Conservation (phyloP, 2,888 invertebrate genomes). For the Macrosiphum euphorbiae region DNA sequence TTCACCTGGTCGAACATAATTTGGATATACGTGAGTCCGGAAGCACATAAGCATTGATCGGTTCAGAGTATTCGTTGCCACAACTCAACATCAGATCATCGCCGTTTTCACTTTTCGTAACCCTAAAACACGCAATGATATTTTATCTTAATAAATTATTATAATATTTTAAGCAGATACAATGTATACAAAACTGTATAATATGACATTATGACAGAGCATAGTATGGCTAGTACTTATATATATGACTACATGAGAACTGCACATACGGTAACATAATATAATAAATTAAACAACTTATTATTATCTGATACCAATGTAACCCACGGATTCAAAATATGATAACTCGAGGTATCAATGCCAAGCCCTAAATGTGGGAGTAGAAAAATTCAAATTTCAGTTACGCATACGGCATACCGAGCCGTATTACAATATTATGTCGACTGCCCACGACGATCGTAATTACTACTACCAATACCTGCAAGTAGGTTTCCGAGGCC, state of each 20-base stretch:
- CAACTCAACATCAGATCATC: constrained; percentile 52
- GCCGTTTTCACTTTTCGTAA: constrained; percentile 26
- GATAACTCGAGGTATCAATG: neutral
- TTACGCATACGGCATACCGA: neutral
- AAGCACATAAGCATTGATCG: constrained; percentile 49
- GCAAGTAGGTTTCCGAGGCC: constrained; percentile 42
- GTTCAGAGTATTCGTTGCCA: constrained; percentile 52
- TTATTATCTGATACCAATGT: neutral
- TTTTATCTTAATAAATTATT: neutral
- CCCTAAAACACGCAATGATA: constrained; percentile 39
- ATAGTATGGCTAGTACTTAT: neutral
- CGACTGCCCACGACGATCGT: constrained; percentile 55
- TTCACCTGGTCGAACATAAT: constrained; percentile 56
- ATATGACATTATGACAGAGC: neutral
- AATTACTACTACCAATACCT: constrained; percentile 41
- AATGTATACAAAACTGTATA: neutral
- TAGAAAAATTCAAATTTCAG: constrained; percentile 45
- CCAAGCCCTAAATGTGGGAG: constrained; percentile 50
- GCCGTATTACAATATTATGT: neutral
- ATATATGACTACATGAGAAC: neutral
- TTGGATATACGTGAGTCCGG: constrained; percentile 45
- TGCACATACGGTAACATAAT: neutral
- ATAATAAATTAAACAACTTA: neutral
- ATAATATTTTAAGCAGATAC: neutral
- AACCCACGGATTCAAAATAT: neutral